Base-by-base conservation (phyloP, 1,140 invertebrate species). In the Drosophila kepulauana region DNA sequence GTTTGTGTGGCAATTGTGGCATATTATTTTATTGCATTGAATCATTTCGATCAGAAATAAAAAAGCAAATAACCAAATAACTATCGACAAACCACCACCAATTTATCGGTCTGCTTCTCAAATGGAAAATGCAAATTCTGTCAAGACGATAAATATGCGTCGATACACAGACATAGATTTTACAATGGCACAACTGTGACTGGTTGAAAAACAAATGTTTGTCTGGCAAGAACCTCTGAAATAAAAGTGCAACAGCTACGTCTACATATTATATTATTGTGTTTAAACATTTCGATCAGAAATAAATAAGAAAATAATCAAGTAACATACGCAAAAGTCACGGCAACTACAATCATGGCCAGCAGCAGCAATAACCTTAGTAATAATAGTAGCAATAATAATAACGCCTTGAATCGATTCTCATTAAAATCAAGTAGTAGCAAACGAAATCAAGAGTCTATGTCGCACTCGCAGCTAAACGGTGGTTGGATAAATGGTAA, bases 401-500 rank as follows among this genome's bases (percentile, higher is more conserved):
- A 72, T 62, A 88, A 78, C 64, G 81, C 85, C 2, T 57, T 88
- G 10, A 88, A 89, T 75, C 63, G 85, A 48, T 68, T 90, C 46
- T 89, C 89, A 25, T 59, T 91, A 2, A 91, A 91, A 52, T 78
- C 90, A 15, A 78, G 70, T 13, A 78, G 70, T 13, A 75, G 65
- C 35, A 92, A 92, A 63, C 85, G 88, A 1, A 92, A 92, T 76
- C 91, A 92, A 62, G 91, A 92, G 76, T 84, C 85, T 90, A 95
- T 96, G 93, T 94, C 95, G n/a, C 95, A 96, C 64, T 95, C 96
- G 63, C 96, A 97, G 93, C 96, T 96, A 8, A 96, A 96, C 92
- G 66, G 81, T 38, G 85, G 96, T 79, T 97, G 96, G 96, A 96
- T 96, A 93, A 97, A 97, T 92, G 96, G 96, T 97, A 94, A 96